Conservation (phyloP, 2,113 vertebrate species). For the Clarias batrachus region DNA sequence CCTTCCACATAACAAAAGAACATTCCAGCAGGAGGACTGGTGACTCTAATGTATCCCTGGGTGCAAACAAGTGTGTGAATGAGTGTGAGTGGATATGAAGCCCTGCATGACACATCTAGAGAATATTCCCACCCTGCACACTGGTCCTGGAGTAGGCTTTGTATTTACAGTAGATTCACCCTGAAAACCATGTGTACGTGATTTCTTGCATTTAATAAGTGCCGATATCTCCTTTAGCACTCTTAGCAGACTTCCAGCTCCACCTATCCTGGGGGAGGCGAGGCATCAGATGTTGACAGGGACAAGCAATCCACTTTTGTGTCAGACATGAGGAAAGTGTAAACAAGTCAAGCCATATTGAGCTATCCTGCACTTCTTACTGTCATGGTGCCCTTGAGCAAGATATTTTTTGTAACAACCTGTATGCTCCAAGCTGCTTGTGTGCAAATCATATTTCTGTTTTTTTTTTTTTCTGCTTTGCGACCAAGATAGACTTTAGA, state of each 20-base stretch:
- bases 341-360: constrained; percentile 7
- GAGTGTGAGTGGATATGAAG: neutral
- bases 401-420: neutral
- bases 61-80: neutral
- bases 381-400: constrained; percentile 13
- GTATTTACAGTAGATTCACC: neutral
- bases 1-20: neutral
- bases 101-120: neutral
- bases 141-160: neutral
- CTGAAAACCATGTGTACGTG: neutral
- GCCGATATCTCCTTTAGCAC: neutral
- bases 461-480: neutral
- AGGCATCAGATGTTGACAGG: neutral
- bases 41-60: neutral
- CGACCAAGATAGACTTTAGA: neutral
- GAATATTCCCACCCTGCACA: neutral
- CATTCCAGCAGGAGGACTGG: neutral
- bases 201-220: neutral
- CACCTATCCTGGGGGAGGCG: neutral
- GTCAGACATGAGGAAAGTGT: neutral
- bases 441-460: neutral
- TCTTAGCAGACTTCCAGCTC: neutral
- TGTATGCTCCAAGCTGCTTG: constrained; percentile 19
- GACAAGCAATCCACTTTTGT: neutral
- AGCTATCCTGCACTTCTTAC: neutral